These are phyloP conservation scores for Cairina moschata DNA, from an alignment of 2,113 vertebrate species.

Conservation along the genomic window DNA sequence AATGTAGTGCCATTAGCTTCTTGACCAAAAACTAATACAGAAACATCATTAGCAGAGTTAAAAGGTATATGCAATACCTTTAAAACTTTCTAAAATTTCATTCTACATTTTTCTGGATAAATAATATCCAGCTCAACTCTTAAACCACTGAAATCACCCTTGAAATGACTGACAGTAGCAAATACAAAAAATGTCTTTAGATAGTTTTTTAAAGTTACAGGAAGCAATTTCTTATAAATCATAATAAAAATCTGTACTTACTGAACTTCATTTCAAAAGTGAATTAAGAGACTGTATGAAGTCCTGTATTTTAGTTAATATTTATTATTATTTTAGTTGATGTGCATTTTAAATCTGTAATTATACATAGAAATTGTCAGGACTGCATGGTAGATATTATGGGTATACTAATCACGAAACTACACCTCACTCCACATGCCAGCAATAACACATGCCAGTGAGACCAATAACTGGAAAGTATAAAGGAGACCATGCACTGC, in stretches of 20 bases:
- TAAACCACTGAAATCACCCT: neutral
- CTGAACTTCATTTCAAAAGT: neutral
- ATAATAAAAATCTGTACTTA: neutral
- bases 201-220: neutral
- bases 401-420: neutral
- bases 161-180: neutral
- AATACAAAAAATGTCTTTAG: neutral
- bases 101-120: neutral
- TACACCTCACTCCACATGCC: neutral
- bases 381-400: neutral
- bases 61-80: neutral
- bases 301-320: neutral
- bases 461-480: neutral
- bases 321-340: neutral
- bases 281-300: neutral
- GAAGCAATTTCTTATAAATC: neutral
- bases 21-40: neutral
- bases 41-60: neutral
- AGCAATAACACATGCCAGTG: neutral
- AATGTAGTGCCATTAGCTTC: neutral
- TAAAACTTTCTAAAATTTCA: neutral
- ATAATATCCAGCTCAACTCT: slow-evolving; percentile 4
- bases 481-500: fast-evolving
- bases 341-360: neutral
- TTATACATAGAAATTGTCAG: neutral